A percentile compares a stretch with the other conserved stretches of the same genome.
These are phyloP conservation scores for Labroides dimidiatus DNA, from an alignment of 2,797 vertebrate species.

Conservation along the genomic window DNA sequence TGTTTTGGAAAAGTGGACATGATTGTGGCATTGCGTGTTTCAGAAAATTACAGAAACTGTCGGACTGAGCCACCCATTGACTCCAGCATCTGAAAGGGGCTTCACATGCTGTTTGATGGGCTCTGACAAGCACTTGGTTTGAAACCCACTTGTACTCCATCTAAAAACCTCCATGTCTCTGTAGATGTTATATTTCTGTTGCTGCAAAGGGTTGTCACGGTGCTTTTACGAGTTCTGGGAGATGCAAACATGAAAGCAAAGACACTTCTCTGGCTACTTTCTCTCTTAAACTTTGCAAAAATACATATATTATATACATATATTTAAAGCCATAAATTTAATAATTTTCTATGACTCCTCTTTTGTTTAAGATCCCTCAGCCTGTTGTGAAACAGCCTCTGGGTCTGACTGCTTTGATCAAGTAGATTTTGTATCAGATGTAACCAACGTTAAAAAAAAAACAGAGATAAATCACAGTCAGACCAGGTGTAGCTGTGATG, in stretches of 20 bases:
- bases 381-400: background rate
- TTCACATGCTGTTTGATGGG: conserved; percentile 20
- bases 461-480: background rate
- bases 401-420: conserved; percentile 5
- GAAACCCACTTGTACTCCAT: background rate
- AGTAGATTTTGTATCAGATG: background rate
- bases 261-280: too few relatives aligned
- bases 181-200: conserved; percentile 16
- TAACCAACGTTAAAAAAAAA: background rate
- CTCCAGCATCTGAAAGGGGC: background rate
- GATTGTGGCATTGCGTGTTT: conserved; percentile 1
- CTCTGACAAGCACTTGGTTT: conserved; percentile 19
- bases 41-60: conserved; percentile 11
- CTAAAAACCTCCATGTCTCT: conserved; percentile 3
- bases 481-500: background rate
- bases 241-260: conserved; percentile 2
- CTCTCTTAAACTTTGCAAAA: too few relatives aligned
- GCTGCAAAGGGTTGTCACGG: background rate
- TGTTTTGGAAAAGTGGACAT: conserved; percentile 14
- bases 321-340: too few relatives aligned
- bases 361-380: conserved; percentile 6
- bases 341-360: background rate
- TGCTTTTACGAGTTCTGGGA: conserved; percentile 9
- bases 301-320: too few relatives aligned
- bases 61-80: background rate